Evolutionary conservation across 1,140 invertebrate genomes (phyloP).

Genomic region (Bombyx mandarina): DNA sequence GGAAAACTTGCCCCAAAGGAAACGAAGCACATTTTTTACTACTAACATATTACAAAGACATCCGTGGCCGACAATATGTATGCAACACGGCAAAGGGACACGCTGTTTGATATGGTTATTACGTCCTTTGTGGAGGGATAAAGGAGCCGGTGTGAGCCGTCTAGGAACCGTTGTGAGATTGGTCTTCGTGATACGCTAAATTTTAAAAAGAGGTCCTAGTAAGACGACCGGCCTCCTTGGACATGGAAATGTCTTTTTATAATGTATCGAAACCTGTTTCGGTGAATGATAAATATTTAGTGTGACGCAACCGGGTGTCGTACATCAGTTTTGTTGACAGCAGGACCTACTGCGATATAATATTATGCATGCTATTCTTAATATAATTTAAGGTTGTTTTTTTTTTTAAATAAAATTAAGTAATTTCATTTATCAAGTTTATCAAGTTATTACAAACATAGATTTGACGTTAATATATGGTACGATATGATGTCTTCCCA

Average conservation of each 20-base stretch:
- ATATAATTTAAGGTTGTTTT: too few species aligned
- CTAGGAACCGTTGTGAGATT: constrained; percentile 50
- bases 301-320: background rate
- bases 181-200: constrained; percentile 63
- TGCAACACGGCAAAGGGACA: constrained; percentile 60
- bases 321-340: too few species aligned
- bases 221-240: constrained; percentile 41
- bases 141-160: constrained; percentile 45
- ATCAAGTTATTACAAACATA: too few species aligned
- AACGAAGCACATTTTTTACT: constrained; percentile 63
- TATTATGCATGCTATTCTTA: too few species aligned
- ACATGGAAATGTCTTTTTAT: constrained; percentile 39
- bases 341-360: too few species aligned
- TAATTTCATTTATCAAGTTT: too few species aligned
- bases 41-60: constrained; percentile 50
- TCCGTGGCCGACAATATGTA: constrained; percentile 48
- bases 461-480: too few species aligned
- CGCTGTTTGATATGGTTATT: constrained; percentile 68
- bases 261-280: constrained; percentile 28
- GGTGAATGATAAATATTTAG: background rate
- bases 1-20: constrained; percentile 23
- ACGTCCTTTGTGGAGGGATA: constrained; percentile 61
- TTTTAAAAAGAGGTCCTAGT: constrained; percentile 47
- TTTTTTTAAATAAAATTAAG: too few species aligned
- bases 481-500: too few species aligned